A percentile compares a stretch with the other conserved stretches of the same genome.
phyloP scores from a whole-genome alignment of 2,113 vertebrate genomes.

The Barnardius zonarius region DNA sequence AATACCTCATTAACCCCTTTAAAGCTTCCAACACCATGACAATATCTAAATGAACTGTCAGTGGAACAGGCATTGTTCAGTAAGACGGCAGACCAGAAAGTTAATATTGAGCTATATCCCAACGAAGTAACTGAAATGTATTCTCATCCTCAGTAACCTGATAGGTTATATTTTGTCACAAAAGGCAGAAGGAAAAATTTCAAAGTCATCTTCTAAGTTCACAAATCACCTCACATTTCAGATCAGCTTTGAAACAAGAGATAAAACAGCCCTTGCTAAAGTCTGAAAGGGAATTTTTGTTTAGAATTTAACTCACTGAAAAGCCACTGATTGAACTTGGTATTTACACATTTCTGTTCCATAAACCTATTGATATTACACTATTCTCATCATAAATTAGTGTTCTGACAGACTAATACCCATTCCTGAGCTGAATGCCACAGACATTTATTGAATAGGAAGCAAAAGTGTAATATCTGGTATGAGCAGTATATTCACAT shows the following conservation, averaged over 20 bases:
- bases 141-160: conserved; percentile 21
- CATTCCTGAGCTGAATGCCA: conserved; percentile 12
- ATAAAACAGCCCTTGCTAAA: not conserved
- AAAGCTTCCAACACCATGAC: conserved; percentile 66
- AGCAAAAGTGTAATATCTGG: conserved; percentile 58
- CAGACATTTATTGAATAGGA: conserved; percentile 61
- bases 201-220: not conserved
- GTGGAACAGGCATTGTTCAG: conserved; percentile 62
- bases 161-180: not conserved
- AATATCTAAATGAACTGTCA: conserved; percentile 74
- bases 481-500: conserved; percentile 67
- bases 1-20: conserved; percentile 72
- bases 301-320: conserved; percentile 31
- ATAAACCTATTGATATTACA: conserved; percentile 55
- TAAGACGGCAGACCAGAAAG: conserved; percentile 66
- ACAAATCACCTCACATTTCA: not conserved
- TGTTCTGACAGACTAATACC: conserved; percentile 42
- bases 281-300: not conserved
- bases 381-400: conserved; percentile 47
- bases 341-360: conserved; percentile 63
- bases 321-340: not conserved
- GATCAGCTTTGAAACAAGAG: not conserved
- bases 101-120: conserved; percentile 60
- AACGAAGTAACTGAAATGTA: conserved; percentile 32
- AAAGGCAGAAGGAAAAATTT: not conserved